Base-by-base conservation (phyloP, 2,888 invertebrate genomes). In the Eledone cirrhosa region DNA sequence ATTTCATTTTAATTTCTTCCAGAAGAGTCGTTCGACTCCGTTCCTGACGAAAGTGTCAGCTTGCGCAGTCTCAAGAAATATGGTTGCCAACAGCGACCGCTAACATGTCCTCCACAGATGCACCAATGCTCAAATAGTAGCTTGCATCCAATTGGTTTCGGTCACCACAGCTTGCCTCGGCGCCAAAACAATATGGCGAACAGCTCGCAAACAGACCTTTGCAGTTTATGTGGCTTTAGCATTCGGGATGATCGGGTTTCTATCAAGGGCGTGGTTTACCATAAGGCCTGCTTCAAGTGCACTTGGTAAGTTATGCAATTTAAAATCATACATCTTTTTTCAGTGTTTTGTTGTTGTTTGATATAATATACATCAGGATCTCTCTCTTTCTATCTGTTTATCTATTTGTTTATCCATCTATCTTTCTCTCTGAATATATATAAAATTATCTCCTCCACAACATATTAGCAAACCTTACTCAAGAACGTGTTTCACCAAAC, bases 191-290 rank as follows among this genome's bases (percentile, higher is more conserved):
- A n/a, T n/a, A n/a, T n/a, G n/a, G 41, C n/a, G 31, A n/a, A n/a
- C 41, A 72, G n/a, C 31, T 72, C 72, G 31, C 72, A 31, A 13
- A 41, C 72, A 3, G 72, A 72, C 41, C 72, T 41, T 22, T 72
- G 72, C 14, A 72, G 72, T 24, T 41, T 72, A 13, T 72, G 72
- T 72, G 72, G 72, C 72, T 72, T 72, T 72, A 72, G 41, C 22
- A 72, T 72, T n/a, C 72, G 41, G n/a, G 72, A 41, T 8, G 72
- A 72, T 72, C 31, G 72, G n/a, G 72, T 72, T 72, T 72, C 72
- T 41, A 72, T 72, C 72, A 72, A 72, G 31, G 72, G 72, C n/a
- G 72, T 72, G 41, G 72, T 72, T 72, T 72, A 72, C 72, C 72
- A 72, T 24, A 72, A 72, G 41, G 72, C 72, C n/a, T 72, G 72